Conservation (phyloP, 2,888 invertebrate genomes). For the Euplexia lucipara region DNA sequence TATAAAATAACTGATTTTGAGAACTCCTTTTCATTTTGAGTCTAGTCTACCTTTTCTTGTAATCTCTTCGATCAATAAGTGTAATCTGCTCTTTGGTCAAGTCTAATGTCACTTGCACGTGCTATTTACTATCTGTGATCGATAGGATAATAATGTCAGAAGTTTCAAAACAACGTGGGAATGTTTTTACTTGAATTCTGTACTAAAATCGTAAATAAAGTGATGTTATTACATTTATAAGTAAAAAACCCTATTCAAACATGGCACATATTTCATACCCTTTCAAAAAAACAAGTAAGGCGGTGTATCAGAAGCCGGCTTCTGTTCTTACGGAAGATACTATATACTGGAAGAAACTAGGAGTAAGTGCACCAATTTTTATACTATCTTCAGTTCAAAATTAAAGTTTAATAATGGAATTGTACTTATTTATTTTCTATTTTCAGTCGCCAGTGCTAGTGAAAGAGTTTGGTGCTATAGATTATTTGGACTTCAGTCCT, state of each 20-base stretch:
- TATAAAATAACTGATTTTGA: no score
- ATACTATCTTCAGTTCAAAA: neutral
- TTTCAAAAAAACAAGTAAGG: conserved; percentile 94
- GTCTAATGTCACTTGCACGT: conserved; percentile 32
- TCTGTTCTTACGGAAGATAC: conserved; percentile 94
- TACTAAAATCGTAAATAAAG: conserved; percentile 4
- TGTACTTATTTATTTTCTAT: conserved; percentile 23
- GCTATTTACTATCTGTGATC: conserved; percentile 24
- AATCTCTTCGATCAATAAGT: no score
- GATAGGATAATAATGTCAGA: conserved; percentile 5
- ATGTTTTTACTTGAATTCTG: conserved; percentile 19
- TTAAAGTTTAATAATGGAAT: neutral
- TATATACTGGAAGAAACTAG: conserved; percentile 97
- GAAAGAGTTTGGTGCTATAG: conserved; percentile 98
- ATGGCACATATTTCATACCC: conserved; percentile 88
- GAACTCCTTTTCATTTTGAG: no score
- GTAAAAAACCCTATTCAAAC: conserved; percentile 25
- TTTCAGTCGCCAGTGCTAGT: conserved; percentile 95
- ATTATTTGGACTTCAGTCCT: conserved; percentile 97
- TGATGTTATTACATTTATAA: conserved; percentile 27
- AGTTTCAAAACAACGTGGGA: conserved; percentile 62
- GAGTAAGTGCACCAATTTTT: conserved; percentile 90
- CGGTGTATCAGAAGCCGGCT: conserved; percentile 92
- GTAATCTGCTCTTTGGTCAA: no score
- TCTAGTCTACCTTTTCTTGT: no score